Percentiles rank a stretch among this genome's conserved stretches.
Conservation (phyloP, 2,888 invertebrate genomes). For the Spodoptera littoralis region DNA sequence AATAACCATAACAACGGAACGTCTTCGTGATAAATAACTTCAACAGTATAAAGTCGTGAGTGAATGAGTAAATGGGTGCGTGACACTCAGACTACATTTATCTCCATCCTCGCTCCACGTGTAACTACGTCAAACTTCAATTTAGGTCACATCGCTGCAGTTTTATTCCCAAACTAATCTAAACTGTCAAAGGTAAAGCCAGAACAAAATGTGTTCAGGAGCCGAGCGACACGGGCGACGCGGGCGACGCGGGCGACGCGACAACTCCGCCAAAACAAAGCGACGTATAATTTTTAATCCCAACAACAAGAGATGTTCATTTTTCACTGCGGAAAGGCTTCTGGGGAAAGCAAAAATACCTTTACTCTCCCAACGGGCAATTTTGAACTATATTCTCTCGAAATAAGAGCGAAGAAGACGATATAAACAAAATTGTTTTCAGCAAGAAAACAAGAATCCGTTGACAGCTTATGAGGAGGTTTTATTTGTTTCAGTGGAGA, state of each 20-base stretch:
- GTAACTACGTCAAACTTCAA: conserved; percentile 1
- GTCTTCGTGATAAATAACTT: background rate
- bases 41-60: background rate
- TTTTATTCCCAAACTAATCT: conserved; percentile 53
- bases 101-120: background rate
- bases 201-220: conserved; percentile 40
- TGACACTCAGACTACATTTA: background rate
- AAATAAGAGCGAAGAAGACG: conserved; percentile 45
- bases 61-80: too few species aligned
- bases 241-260: conserved; percentile 23
- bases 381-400: conserved; percentile 57
- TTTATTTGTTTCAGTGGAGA: conserved; percentile 68
- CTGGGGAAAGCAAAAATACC: conserved; percentile 51
- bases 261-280: conserved; percentile 67
- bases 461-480: conserved; percentile 81
- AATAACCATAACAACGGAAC: too few species aligned
- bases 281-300: conserved; percentile 84
- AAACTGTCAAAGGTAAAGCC: conserved; percentile 53
- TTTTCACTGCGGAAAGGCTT: conserved; percentile 77
- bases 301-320: conserved; percentile 83
- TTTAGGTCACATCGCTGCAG: conserved; percentile 31
- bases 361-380: conserved; percentile 31
- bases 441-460: conserved; percentile 65
- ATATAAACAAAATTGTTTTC: conserved; percentile 42
- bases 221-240: conserved; percentile 19